These are phyloP conservation scores for Melospiza melodia DNA, from an alignment of 2,113 vertebrate species.

Conservation along the genomic window DNA sequence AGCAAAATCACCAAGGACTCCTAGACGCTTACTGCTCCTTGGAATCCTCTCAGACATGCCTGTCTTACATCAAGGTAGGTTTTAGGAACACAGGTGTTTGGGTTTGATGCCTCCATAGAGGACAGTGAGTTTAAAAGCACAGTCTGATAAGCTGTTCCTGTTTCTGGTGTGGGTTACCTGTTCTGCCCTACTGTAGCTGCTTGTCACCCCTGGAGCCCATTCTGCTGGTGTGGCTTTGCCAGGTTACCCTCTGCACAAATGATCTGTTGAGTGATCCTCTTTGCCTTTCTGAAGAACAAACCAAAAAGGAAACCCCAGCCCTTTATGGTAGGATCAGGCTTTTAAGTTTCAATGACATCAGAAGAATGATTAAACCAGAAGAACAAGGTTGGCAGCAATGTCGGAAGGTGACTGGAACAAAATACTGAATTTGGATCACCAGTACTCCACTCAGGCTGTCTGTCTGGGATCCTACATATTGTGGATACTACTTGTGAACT, in stretches of 20 bases:
- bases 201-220: background rate
- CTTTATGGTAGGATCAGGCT: background rate
- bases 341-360: background rate
- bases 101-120: background rate
- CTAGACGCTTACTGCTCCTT: background rate
- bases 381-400: background rate
- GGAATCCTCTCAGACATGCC: background rate
- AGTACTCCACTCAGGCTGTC: background rate
- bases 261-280: background rate
- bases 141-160: background rate
- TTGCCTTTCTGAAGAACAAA: background rate
- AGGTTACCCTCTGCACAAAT: background rate
- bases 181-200: background rate
- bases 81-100: background rate
- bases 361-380: background rate
- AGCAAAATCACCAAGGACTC: background rate
- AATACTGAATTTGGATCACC: background rate
- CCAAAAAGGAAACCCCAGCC: background rate
- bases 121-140: background rate
- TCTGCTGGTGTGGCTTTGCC: background rate
- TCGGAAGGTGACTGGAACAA: background rate
- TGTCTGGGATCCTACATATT: background rate
- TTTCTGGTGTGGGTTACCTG: background rate
- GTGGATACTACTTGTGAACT: background rate
- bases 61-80: background rate